Evolutionary conservation across 1,140 invertebrate species (phyloP), one percentile per base, ranked within the genome.

Genomic region (Plectrocnemia conspersa): DNA sequence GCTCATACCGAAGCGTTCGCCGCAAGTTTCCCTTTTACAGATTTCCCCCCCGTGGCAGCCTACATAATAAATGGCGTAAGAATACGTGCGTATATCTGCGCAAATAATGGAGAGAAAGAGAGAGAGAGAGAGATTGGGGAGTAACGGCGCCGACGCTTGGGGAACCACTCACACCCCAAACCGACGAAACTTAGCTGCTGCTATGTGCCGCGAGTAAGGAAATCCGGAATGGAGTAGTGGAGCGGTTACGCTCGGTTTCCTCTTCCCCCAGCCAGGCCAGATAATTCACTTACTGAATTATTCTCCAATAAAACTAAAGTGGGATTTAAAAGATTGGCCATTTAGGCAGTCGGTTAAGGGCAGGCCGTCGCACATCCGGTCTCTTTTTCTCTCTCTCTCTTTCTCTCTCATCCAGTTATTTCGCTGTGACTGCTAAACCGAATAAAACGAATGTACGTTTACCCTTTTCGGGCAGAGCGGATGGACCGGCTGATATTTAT

Each of bases 241-340:
- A 73, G 71, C 70, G 72, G 73, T 74, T 75, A 73, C 73, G 73
- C 73, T 73, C 71, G 72, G 73, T 73, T 74, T 73, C 69, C 68
- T 69, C 66, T 66, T 68, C 60, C 56, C 64, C 50, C 49, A 29
- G 27, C 27, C 33, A 33, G 47, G 64, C 55, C 41, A 58, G 59
- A 61, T 61, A 72, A 72, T 72, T 75, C 73, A 73, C 70, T 70
- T 65, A 64, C 66, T 69, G 69, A 74, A 74, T 75, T 75, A 74
- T 73, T 70, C 69, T 70, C 69, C 69, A 68, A 71, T 68, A 65
- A 73, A 73, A 74, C 73, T 73, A 73, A 72, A 74, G 66, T 61
- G 59, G 59, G 59, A 61, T 61, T 61, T 61, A 61, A 61, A 61
- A 61, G 59, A 61, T 58, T 38, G 59, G 56, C 54, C 46, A 46